Evolutionary conservation across 2,888 invertebrate genomes (phyloP).

Genomic region (Coleophora deauratella): DNA sequence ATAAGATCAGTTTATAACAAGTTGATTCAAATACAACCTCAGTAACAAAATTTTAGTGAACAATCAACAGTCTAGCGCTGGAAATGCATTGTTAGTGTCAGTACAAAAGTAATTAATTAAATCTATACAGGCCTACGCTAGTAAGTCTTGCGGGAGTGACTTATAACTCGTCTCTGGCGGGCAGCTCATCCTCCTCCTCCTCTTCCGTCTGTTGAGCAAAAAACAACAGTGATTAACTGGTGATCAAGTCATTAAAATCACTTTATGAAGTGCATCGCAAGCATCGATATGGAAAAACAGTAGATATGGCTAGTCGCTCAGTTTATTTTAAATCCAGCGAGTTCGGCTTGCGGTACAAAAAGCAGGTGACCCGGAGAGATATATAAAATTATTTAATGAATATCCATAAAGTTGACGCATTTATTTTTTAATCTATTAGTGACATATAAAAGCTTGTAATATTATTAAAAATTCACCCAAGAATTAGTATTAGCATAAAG

Average conservation of each 20-base stretch:
- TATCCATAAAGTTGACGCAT: too few species aligned
- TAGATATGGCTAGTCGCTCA: too few species aligned
- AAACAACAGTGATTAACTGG: conserved; percentile 1
- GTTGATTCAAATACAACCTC: conserved; percentile 28
- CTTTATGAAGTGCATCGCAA: background rate
- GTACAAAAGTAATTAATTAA: conserved; percentile 56
- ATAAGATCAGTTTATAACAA: conserved; percentile 9
- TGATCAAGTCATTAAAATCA: background rate
- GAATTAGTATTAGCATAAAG: too few species aligned
- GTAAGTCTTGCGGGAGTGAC: conserved; percentile 56
- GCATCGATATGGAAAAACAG: too few species aligned
- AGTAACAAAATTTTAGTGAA: conserved; percentile 38
- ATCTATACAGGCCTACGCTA: conserved; percentile 64
- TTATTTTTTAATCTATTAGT: too few species aligned
- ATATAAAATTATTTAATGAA: too few species aligned
- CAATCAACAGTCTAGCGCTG: conserved; percentile 49
- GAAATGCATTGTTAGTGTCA: conserved; percentile 50
- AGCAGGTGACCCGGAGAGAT: too few species aligned
- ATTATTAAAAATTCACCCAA: too few species aligned
- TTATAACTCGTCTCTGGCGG: conserved; percentile 87
- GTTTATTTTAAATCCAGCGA: too few species aligned
- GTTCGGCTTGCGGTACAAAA: too few species aligned
- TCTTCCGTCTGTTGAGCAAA: conserved; percentile 63
- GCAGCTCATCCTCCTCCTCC: conserved; percentile 82
- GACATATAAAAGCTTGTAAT: too few species aligned